Evolutionary conservation across 2,888 invertebrate genomes (phyloP).

Genomic region (Mythimna pallens): DNA sequence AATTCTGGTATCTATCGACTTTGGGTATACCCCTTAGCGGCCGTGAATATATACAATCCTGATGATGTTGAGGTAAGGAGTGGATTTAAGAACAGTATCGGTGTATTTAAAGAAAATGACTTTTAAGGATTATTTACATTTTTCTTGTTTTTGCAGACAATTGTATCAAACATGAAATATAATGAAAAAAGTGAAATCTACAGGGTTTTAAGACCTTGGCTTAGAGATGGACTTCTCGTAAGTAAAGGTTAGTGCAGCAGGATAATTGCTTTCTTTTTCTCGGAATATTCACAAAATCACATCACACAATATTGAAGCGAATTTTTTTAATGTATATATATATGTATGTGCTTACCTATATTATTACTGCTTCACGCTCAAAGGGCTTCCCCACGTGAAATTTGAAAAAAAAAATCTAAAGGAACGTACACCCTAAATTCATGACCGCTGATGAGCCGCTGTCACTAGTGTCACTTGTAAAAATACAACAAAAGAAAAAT

Average conservation of each 20-base stretch:
- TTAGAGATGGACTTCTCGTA: conserved; percentile 88
- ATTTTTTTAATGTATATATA: too few relatives aligned
- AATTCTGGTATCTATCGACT: conserved; percentile 74
- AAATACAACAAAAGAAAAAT: too few relatives aligned
- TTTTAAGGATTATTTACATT: too few relatives aligned
- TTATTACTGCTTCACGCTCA: too few relatives aligned
- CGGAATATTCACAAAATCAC: not conserved
- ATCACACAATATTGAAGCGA: too few relatives aligned
- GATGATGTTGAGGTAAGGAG: conserved; percentile 85
- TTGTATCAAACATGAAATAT: conserved; percentile 86
- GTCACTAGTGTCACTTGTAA: too few relatives aligned
- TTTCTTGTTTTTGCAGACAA: conserved; percentile 71
- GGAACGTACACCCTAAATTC: too few relatives aligned
- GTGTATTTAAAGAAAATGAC: too few relatives aligned
- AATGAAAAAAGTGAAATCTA: conserved; percentile 89
- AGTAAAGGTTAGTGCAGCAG: conserved; percentile 76
- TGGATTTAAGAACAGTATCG: not conserved
- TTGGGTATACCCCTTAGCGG: conserved; percentile 71
- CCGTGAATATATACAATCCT: conserved; percentile 80
- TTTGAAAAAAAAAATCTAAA: too few relatives aligned
- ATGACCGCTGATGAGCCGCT: too few relatives aligned
- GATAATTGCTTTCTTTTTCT: not conserved
- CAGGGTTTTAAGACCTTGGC: conserved; percentile 85
- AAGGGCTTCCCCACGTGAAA: too few relatives aligned
- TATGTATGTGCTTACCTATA: too few relatives aligned